These are phyloP conservation scores for Caenorhabditis briggsae DNA, from an alignment of 1,140 invertebrate genomes.

Conservation along the genomic window DNA sequence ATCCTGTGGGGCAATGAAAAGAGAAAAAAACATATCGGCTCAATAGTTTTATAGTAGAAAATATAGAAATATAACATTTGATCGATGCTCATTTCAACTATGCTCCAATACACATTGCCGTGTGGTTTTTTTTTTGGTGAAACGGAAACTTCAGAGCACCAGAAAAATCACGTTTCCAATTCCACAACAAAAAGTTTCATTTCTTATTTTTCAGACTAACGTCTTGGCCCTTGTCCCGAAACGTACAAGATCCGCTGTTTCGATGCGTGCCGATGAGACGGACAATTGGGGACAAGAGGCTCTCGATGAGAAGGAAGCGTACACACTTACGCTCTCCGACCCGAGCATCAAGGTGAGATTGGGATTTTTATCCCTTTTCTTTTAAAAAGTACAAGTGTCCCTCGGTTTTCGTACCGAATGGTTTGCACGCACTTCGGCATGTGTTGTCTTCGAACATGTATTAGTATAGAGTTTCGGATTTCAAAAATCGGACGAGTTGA, in stretches of 20 bases:
- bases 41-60: not conserved
- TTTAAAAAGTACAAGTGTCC: conserved; percentile 37
- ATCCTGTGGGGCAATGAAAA: too few relatives aligned
- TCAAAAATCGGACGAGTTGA: not conserved
- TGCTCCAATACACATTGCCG: not conserved
- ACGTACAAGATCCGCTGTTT: conserved; percentile 71
- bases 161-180: not conserved
- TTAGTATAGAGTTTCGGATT: not conserved
- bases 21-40: not conserved
- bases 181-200: not conserved
- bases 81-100: not conserved
- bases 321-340: conserved; percentile 68
- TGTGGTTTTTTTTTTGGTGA: too few relatives aligned
- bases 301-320: conserved; percentile 70
- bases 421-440: not conserved
- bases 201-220: conserved; percentile 41
- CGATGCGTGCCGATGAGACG: conserved; percentile 72
- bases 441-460: conserved; percentile 45
- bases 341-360: conserved; percentile 66
- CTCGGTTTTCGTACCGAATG: too few relatives aligned
- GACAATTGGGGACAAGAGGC: conserved; percentile 73
- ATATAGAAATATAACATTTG: not conserved
- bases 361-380: conserved; percentile 27
- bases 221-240: conserved; percentile 65
- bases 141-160: too few relatives aligned